phyloP scores from a whole-genome alignment of 2,113 vertebrate species.

The Calidris pygmaea region DNA sequence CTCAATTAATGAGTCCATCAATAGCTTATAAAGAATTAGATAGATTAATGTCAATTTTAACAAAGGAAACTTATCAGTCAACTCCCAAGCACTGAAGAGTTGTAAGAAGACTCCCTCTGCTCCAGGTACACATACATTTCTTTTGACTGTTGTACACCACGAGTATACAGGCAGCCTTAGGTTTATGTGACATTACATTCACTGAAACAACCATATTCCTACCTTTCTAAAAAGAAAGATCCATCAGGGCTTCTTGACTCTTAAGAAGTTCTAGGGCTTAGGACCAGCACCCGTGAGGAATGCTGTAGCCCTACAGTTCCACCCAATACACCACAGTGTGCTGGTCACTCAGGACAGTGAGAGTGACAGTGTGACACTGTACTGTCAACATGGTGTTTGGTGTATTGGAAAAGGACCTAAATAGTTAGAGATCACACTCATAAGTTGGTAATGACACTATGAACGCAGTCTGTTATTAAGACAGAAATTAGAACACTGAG shows the following conservation, averaged over 20 bases:
- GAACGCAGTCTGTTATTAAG: not conserved
- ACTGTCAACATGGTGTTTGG: accelerated
- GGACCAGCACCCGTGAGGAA: not conserved
- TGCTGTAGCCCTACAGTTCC: no score
- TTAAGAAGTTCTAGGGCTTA: not conserved
- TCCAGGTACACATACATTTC: not conserved
- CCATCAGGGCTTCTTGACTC: not conserved
- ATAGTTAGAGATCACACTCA: accelerated
- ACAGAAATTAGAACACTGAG: not conserved
- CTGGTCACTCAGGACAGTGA: not conserved
- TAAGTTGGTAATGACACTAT: not conserved
- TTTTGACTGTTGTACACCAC: accelerated
- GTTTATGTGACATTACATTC: not conserved
- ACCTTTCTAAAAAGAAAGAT: not conserved
- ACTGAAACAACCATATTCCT: not conserved
- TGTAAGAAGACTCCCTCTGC: not conserved
- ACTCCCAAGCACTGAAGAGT: not conserved
- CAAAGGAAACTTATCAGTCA: not conserved
- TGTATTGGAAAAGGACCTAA: not conserved
- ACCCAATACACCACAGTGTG: accelerated
- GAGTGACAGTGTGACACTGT: not conserved
- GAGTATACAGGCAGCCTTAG: accelerated
- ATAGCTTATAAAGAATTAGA: not conserved
- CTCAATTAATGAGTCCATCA: not conserved
- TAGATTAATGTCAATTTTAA: not conserved